These are phyloP conservation scores for Allacma fusca DNA, from an alignment of 2,888 invertebrate genomes.

Conservation along the genomic window DNA sequence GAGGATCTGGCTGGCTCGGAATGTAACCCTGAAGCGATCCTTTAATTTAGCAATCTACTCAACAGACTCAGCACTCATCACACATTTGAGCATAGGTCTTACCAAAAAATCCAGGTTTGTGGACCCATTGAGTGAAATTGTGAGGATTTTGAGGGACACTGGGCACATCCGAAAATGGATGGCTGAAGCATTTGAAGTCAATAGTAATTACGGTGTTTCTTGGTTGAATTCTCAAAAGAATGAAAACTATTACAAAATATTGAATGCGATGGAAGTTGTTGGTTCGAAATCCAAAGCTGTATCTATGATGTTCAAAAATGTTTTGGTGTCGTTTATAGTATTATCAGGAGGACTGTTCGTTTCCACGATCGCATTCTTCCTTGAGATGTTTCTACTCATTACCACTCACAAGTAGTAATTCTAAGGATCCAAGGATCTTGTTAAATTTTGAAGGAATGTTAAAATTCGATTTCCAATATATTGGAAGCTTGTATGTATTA, in stretches of 20 bases:
- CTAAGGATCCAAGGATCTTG: too few species aligned
- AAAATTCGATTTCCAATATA: too few species aligned
- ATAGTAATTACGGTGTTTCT: not conserved
- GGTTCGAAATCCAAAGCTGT: not conserved
- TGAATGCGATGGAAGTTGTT: not conserved
- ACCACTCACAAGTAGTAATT: too few species aligned
- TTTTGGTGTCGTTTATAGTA: too few species aligned
- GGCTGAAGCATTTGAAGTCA: not conserved
- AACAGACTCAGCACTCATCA: not conserved
- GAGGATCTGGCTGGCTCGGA: not conserved
- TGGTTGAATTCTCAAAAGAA: not conserved
- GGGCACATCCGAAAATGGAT: slow-evolving; percentile 23
- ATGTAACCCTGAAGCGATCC: not conserved
- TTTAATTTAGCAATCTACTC: not conserved
- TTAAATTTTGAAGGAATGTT: too few species aligned
- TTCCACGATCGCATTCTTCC: too few species aligned
- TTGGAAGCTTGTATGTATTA: too few species aligned
- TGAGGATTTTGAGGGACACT: slow-evolving; percentile 4
- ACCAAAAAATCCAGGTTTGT: not conserved
- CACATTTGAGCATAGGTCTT: not conserved
- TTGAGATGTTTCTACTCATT: too few species aligned
- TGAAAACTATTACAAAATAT: not conserved
- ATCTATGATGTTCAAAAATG: not conserved
- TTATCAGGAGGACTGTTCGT: too few species aligned
- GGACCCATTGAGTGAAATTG: not conserved